Conservation (phyloP, 2,797 vertebrate genomes). For the Natrix natrix region DNA sequence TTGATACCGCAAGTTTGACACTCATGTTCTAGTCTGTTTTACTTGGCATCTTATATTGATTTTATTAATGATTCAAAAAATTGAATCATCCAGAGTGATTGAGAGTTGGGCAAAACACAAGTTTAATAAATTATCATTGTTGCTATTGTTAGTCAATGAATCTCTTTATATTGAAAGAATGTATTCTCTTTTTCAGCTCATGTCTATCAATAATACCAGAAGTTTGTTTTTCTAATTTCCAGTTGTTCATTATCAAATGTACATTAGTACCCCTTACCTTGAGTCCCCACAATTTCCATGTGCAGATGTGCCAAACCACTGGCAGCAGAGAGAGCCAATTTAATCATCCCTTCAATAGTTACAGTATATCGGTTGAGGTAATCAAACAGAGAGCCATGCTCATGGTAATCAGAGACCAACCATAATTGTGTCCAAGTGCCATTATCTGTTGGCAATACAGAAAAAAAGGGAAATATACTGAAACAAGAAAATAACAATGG, state of each 20-base stretch:
- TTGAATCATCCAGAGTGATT: background rate
- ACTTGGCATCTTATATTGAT: background rate
- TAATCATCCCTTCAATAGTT: slow-evolving; percentile 98
- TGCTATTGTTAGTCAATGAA: background rate
- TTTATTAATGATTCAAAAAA: background rate
- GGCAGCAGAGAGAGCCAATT: slow-evolving; percentile 90
- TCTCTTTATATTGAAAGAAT: background rate
- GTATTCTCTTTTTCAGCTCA: background rate
- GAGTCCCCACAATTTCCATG: slow-evolving; percentile 99
- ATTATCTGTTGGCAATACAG: slow-evolving; percentile 80
- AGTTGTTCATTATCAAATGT: background rate
- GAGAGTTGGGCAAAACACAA: background rate
- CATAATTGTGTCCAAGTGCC: slow-evolving; percentile 98
- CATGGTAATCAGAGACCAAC: slow-evolving; percentile 97
- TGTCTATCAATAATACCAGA: background rate
- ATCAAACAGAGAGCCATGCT: slow-evolving; percentile 95
- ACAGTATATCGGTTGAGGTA: slow-evolving; percentile 96
- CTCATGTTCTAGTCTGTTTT: background rate
- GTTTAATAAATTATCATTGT: background rate
- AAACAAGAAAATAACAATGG: fast-evolving
- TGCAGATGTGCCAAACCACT: slow-evolving; percentile 96
- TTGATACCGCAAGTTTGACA: too few species aligned
- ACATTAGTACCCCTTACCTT: slow-evolving; percentile 77
- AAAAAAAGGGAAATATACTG: background rate
- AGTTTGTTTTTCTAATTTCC: background rate